Conservation (phyloP, 2,113 vertebrate genomes). For the Willisornis vidua region DNA sequence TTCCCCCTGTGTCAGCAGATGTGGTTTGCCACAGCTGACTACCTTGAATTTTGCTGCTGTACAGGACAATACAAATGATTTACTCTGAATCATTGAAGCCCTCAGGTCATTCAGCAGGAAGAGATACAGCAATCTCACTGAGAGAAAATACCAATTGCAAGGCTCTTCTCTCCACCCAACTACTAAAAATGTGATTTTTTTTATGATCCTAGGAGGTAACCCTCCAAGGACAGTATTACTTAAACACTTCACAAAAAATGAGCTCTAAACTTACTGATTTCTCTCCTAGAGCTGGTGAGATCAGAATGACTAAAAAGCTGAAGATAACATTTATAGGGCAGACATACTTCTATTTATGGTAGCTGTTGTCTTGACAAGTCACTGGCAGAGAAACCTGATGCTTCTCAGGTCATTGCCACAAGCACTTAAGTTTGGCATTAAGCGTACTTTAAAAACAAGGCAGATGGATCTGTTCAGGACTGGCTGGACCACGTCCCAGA, state of each 20-base stretch:
- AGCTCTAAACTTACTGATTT: neutral
- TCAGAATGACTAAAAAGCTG: neutral
- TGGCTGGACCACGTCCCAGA: neutral
- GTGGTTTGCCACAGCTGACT: neutral
- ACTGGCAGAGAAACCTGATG: neutral
- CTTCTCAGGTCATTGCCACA: neutral
- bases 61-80: neutral
- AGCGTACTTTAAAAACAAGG: neutral
- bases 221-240: neutral
- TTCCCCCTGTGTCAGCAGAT: neutral
- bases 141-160: neutral
- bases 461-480: neutral
- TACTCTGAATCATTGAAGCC: neutral
- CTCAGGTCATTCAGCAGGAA: neutral
- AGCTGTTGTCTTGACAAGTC: neutral
- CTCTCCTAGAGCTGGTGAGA: neutral
- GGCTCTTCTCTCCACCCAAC: rapidly evolving
- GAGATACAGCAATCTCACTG: neutral
- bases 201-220: neutral
- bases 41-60: neutral
- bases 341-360: neutral
- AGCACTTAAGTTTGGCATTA: neutral
- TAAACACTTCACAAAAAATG: neutral
- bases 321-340: neutral
- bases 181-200: neutral